A percentile compares a stretch with the other conserved stretches of the same genome.
Conservation (phyloP, 2,888 invertebrate species). For the Hirudinaria manillensis region DNA sequence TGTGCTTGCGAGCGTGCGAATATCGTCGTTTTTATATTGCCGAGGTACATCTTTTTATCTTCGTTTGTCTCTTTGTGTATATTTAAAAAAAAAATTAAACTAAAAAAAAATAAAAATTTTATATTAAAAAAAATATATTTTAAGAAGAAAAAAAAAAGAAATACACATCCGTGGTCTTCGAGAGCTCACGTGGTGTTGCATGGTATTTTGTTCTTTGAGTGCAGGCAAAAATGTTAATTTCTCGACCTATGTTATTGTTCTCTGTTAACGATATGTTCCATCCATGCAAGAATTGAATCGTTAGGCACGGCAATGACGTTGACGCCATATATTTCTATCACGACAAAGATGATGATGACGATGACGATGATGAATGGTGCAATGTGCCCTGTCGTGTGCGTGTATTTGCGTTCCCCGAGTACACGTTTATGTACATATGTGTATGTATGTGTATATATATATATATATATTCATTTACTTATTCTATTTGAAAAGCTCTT, state of each 20-base stretch:
- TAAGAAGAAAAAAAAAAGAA: not conserved
- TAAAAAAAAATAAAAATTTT: not conserved
- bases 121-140: too few relatives aligned
- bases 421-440: not conserved
- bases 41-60: not conserved
- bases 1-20: not conserved
- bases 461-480: not conserved
- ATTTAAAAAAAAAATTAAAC: not conserved
- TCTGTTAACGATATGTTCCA: too few relatives aligned
- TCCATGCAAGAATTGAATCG: not conserved
- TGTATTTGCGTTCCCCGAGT: too few relatives aligned
- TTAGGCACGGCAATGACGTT: not conserved
- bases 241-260: too few relatives aligned
- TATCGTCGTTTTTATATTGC: not conserved
- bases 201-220: too few relatives aligned
- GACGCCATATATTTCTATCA: not conserved
- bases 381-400: not conserved
- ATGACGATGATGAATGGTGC: not conserved
- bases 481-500: too few relatives aligned
- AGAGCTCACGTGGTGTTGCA: too few relatives aligned
- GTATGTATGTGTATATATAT: conserved; percentile 1
- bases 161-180: too few relatives aligned
- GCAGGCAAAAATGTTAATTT: not conserved
- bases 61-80: not conserved
- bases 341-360: conserved; percentile 1